phyloP scores from a whole-genome alignment of 2,888 invertebrate genomes.

The Nomada fabriciana region DNA sequence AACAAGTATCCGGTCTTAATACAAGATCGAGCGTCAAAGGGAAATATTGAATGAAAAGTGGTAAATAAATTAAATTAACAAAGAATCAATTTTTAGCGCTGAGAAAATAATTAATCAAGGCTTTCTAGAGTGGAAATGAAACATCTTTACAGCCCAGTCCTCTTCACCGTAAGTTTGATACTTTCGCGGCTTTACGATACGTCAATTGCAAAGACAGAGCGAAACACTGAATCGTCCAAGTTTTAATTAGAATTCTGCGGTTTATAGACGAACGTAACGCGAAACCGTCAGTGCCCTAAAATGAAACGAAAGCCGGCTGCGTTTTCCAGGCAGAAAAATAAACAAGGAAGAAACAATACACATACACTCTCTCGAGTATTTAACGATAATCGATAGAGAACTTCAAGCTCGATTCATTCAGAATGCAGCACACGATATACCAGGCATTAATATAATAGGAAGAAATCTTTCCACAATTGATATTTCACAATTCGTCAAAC shows the following conservation, averaged over 20 bases:
- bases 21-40: too few species aligned
- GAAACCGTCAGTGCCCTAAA: background rate
- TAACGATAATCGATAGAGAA: background rate
- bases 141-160: background rate
- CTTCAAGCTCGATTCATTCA: background rate
- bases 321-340: background rate
- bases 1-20: background rate
- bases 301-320: background rate
- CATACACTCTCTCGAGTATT: background rate
- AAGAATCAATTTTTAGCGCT: background rate
- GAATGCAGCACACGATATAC: background rate
- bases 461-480: too few species aligned
- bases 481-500: too few species aligned
- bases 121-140: background rate
- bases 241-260: slow-evolving; percentile 28
- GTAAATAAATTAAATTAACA: background rate
- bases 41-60: background rate
- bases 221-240: slow-evolving; percentile 10
- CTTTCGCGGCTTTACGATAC: background rate
- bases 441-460: too few species aligned
- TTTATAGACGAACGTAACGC: slow-evolving; percentile 7
- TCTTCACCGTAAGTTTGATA: background rate
- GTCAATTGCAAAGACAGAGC: slow-evolving; percentile 14
- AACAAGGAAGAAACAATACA: background rate
- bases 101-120: background rate